A percentile compares a stretch with the other conserved stretches of the same genome.
Conservation (phyloP, 2,797 vertebrate species). For the Helarctos malayanus region DNA sequence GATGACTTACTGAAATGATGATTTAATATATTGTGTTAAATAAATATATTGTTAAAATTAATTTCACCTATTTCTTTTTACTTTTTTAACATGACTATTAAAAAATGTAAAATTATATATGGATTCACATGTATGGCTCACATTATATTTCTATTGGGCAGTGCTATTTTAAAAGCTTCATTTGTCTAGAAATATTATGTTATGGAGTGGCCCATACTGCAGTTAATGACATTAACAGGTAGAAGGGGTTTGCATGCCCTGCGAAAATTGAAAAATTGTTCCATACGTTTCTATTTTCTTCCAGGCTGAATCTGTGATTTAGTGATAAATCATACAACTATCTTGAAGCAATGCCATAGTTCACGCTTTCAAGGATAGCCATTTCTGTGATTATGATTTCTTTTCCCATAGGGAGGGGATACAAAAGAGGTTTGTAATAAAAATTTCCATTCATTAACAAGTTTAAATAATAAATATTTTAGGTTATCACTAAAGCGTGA, state of each 20-base stretch:
- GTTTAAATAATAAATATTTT: constrained; percentile 55
- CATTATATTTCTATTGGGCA: constrained; percentile 3
- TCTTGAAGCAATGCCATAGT: not conserved
- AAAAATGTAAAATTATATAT: not conserved
- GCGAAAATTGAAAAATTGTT: constrained; percentile 16
- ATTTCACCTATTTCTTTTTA: constrained; percentile 25
- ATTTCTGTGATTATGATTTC: constrained; percentile 9
- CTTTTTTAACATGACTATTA: not conserved
- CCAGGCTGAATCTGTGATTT: constrained; percentile 33
- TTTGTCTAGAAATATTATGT: constrained; percentile 28
- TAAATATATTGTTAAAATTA: constrained; percentile 1
- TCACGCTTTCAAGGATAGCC: not conserved
- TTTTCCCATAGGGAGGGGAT: not conserved
- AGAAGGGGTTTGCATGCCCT: not conserved
- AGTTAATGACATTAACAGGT: not conserved
- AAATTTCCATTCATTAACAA: constrained; percentile 29
- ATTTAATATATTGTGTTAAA: not conserved
- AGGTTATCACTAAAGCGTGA: constrained; percentile 2
- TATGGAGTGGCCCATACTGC: not conserved
- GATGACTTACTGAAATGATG: constrained; percentile 9
- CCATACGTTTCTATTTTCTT: constrained; percentile 39
- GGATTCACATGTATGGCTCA: not conserved
- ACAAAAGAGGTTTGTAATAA: not conserved
- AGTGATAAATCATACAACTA: not conserved
- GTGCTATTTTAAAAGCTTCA: not conserved